Evolutionary conservation across 2,888 invertebrate genomes (phyloP).

Genomic region (Graphium colonna): DNA sequence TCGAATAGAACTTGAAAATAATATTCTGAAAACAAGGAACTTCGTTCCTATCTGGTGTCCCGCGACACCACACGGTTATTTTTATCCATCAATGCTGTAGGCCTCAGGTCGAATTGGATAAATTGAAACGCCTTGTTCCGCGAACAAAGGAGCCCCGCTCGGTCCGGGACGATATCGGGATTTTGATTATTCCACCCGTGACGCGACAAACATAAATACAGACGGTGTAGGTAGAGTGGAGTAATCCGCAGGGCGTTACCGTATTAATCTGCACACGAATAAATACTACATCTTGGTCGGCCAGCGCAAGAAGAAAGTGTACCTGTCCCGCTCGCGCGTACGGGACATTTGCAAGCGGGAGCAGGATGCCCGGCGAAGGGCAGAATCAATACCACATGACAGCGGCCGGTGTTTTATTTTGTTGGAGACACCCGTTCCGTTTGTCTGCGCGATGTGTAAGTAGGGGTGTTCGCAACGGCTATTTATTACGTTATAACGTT

Average conservation of each 20-base stretch:
- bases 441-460: constrained; percentile 16
- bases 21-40: too few species aligned
- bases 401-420: constrained; percentile 67
- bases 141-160: too few species aligned
- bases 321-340: constrained; percentile 25
- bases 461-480: constrained; percentile 9
- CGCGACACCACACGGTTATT: too few species aligned
- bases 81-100: too few species aligned
- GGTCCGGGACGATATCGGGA: too few species aligned
- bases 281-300: constrained; percentile 33
- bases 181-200: too few species aligned
- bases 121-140: too few species aligned
- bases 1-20: too few species aligned
- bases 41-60: too few species aligned
- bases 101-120: too few species aligned
- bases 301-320: constrained; percentile 29
- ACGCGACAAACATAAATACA: background rate
- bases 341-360: constrained; percentile 33
- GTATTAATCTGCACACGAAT: constrained; percentile 36
- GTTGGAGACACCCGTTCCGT: constrained; percentile 53
- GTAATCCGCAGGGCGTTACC: constrained; percentile 35
- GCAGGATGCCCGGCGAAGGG: constrained; percentile 46
- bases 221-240: constrained; percentile 10
- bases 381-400: constrained; percentile 74
- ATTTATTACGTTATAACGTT: too few species aligned